Conservation (phyloP, 2,888 invertebrate species). For the Coelopa pilipes region DNA sequence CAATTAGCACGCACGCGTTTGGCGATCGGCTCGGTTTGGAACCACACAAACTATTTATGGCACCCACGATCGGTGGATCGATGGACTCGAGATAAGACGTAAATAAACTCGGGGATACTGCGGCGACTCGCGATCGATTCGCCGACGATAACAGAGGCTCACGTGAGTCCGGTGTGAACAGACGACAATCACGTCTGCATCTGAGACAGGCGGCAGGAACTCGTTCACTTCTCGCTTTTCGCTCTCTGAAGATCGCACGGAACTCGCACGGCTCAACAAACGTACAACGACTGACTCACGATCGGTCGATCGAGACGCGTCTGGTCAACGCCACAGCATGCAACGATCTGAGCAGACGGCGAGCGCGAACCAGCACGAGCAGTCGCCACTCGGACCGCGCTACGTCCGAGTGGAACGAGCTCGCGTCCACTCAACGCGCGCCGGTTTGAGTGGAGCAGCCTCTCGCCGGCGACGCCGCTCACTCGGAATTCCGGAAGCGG, state of each 20-base stretch:
- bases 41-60: too few species aligned
- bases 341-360: conserved; percentile 16
- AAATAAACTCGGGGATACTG: too few species aligned
- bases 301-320: neutral
- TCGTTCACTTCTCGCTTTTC: neutral
- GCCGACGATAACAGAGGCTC: too few species aligned
- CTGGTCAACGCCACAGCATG: conserved; percentile 29
- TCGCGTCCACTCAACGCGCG: neutral
- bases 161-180: too few species aligned
- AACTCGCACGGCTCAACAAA: neutral
- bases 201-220: too few species aligned
- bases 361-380: neutral
- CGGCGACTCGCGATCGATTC: too few species aligned
- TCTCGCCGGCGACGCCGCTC: neutral
- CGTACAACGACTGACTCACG: neutral
- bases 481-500: neutral
- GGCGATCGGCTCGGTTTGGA: too few species aligned
- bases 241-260: neutral
- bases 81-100: too few species aligned
- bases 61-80: too few species aligned
- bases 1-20: too few species aligned
- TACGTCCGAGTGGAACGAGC: conserved; percentile 2
- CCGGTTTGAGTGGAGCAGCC: neutral
- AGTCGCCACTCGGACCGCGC: neutral
- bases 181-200: too few species aligned